Evolutionary conservation across 2,113 vertebrate species (phyloP), one percentile per base, ranked within the genome.

Genomic region (Chaetodon auriga): DNA sequence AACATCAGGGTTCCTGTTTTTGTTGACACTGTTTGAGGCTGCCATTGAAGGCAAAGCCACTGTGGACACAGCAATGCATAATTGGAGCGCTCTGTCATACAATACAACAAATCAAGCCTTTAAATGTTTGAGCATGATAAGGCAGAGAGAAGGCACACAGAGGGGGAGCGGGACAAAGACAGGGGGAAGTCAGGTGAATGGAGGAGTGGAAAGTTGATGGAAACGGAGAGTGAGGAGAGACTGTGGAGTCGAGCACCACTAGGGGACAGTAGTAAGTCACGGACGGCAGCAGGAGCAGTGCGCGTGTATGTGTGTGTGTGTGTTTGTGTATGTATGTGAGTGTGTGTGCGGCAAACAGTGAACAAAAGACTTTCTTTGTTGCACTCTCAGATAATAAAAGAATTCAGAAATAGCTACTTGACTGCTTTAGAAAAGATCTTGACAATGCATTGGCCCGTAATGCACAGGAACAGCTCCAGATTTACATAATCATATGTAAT

Each of bases 251-350:
- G 23, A 78, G 85, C 89, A 91, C 97, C 98, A 98, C 97, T 98
- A 99, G 98, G 97, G 98, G 97, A 96, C 98, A 99, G 97, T 97
- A 99, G 96, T 97, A 97, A 99, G 97, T 98, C 97, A 97, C 92
- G 95, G 93, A 97, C 96, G 88, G 91, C 93, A 92, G 68, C 65
- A 66, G 80, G 64, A 75, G 68, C 30, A 10, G 75, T 58, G 83
- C 36, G 10, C 12, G 70, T 57, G 81, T 45, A 16, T 68, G 41
- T 65, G 38, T 58, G 43, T 48, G 89, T 93, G 88, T 94, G 93
- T 89, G 94, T 46, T 38, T 82, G 78, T 76, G 78, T 58, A 72
- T 80, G 87, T 36, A 43, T 69, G 80, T 12, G 63, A 53, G 93
- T 93, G 90, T 93, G 90, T 95, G 94, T 91, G 95, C 92, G 89